Evolutionary conservation across 2,113 vertebrate genomes (phyloP).

Genomic region (Silurus meridionalis): DNA sequence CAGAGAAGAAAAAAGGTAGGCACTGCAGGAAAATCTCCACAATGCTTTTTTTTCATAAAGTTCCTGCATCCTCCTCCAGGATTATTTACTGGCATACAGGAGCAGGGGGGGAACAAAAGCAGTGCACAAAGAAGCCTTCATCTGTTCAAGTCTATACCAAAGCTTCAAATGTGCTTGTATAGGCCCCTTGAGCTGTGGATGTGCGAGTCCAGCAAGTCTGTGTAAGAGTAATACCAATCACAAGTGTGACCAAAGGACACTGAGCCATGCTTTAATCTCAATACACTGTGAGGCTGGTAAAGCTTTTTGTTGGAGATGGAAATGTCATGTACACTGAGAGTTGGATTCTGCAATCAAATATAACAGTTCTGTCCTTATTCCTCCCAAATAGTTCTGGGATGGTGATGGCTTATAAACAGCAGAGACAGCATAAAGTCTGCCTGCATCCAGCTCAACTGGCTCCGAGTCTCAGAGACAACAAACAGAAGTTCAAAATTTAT

Average conservation of each 20-base stretch:
- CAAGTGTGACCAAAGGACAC: slow-evolving; percentile 34
- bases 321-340: slow-evolving; percentile 6
- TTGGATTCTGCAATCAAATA: slow-evolving; percentile 23
- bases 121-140: slow-evolving; percentile 66
- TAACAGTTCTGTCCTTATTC: slow-evolving; percentile 38
- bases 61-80: slow-evolving; percentile 52
- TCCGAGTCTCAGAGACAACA: slow-evolving; percentile 35
- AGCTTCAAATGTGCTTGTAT: slow-evolving; percentile 36
- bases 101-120: slow-evolving; percentile 42
- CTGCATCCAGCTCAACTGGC: slow-evolving; percentile 42
- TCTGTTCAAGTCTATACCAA: slow-evolving; percentile 54
- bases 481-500: slow-evolving; percentile 10
- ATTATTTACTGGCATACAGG: slow-evolving; percentile 49
- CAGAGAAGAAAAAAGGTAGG: slow-evolving; percentile 64
- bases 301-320: slow-evolving; percentile 36
- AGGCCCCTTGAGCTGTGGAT: slow-evolving; percentile 38
- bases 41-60: slow-evolving; percentile 60
- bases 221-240: slow-evolving; percentile 44
- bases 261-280: slow-evolving; percentile 50
- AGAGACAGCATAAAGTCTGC: slow-evolving; percentile 38
- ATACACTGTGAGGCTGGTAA: slow-evolving; percentile 46
- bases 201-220: slow-evolving; percentile 39
- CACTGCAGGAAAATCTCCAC: slow-evolving; percentile 49
- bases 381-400: slow-evolving; percentile 33
- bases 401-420: slow-evolving; percentile 53